Base-by-base conservation (phyloP, 1,140 invertebrate species). In the Bacillus rossius region DNA sequence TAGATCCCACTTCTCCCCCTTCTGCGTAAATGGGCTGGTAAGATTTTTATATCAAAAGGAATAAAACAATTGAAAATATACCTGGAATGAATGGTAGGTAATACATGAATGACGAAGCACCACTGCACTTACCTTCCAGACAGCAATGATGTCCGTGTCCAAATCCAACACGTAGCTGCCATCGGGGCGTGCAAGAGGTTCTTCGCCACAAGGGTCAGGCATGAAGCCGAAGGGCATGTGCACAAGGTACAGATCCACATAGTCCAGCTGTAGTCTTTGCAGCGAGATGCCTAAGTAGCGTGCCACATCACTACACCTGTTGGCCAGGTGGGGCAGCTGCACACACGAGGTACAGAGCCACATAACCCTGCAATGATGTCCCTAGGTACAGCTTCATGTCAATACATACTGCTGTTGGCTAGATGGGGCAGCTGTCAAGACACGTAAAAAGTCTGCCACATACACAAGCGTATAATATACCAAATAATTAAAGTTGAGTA, bases 181-280 rank as follows among this genome's bases (percentile, higher is more conserved):
- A 16, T 75, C 67, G 52, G 72, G 70, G 38, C 77, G 67, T 19
- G 69, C 68, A 1, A 73, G 68, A 26, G 76, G 58, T 1, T 73
- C 53, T 10, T 68, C 63, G 23, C 65, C 64, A 3, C 67, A 60
- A 23, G 73, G 64, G 19, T 74, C 64, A 48, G 67, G 71, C 37
- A 70, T 64, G 45, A 81, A 81, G 19, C 76, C 78, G 64, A 84
- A 80, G 1, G 86, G 86, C 65, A 80, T 77, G 68, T 89, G 86
- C 64, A 88, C 79, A 17, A 89, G 71, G 68, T 88, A 88, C 1
- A 89, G 71, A 67, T 89, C 87, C 1, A 88, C 78, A 62, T 88
- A 88, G 37, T 82, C 77, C 37, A 85, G 62, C 34, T 82, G 72
- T 19, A 88, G 71, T 45, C 72, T 73, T 29, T 75, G 62, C 38